These are phyloP conservation scores for Anguilla marmorata DNA, from an alignment of 2,797 vertebrate genomes.

Conservation along the genomic window DNA sequence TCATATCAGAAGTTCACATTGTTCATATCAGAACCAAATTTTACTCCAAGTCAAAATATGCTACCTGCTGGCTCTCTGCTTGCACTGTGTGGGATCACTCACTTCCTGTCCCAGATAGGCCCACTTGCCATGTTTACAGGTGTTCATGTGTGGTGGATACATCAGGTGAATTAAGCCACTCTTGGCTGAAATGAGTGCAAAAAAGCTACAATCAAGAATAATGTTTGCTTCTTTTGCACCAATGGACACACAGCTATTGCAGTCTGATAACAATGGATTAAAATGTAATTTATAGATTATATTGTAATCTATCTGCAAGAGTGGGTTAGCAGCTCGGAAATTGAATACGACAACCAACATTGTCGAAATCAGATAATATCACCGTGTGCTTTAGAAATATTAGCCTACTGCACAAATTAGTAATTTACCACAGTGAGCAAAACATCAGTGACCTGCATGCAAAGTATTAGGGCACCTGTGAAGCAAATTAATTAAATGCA, in stretches of 20 bases:
- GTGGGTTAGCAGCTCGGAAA: not conserved
- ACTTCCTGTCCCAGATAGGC: not conserved
- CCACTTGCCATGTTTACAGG: not conserved
- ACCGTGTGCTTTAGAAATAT: not conserved
- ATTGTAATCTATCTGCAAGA: not conserved
- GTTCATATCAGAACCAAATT: not conserved
- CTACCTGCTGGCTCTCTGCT: too few species aligned
- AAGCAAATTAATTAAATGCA: not conserved
- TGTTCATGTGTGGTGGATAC: not conserved
- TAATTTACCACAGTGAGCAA: not conserved
- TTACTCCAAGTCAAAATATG: too few species aligned
- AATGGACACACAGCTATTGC: not conserved
- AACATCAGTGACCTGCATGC: not conserved
- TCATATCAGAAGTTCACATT: not conserved
- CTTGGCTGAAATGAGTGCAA: not conserved
- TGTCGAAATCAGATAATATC: not conserved
- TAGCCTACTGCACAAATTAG: not conserved
- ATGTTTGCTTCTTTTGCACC: not conserved
- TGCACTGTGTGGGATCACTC: not conserved
- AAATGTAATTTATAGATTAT: conserved; percentile 1
- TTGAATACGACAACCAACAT: not conserved
- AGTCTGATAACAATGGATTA: not conserved
- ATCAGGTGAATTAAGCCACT: not conserved
- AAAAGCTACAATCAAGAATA: not conserved
- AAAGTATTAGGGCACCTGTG: not conserved